Percentiles rank a stretch among this genome's conserved stretches.
These are phyloP conservation scores for Itoplectis maculator DNA, from an alignment of 2,888 invertebrate species.

Conservation along the genomic window DNA sequence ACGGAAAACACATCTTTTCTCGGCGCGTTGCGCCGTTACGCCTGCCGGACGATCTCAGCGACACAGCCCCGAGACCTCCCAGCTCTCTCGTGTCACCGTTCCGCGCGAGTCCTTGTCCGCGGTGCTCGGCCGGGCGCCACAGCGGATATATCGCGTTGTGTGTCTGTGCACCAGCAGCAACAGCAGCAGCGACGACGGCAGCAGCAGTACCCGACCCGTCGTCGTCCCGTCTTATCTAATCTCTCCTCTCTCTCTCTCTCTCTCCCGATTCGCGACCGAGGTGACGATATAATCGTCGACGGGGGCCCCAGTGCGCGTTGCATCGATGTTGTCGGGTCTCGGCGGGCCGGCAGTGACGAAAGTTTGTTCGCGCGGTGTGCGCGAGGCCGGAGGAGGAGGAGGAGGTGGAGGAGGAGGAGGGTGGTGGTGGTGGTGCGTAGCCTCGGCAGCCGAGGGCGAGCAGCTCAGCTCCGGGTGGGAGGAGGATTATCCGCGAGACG, in stretches of 20 bases:
- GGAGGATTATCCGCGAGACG: slow-evolving; percentile 46
- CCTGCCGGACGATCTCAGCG: slow-evolving; percentile 4
- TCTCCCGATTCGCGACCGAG: slow-evolving; percentile 27
- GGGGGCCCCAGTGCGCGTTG: not conserved
- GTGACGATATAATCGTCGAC: slow-evolving; percentile 27
- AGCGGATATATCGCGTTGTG: slow-evolving; percentile 39
- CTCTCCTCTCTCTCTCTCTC: no score
- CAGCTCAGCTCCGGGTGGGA: slow-evolving; percentile 1
- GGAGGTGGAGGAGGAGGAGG: no score
- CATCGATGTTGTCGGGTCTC: slow-evolving; percentile 4
- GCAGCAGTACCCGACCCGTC: no score
- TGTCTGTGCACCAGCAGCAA: no score
- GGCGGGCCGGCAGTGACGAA: slow-evolving; percentile 37
- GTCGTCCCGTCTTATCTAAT: slow-evolving; percentile 65
- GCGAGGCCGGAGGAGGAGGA: slow-evolving; percentile 13
- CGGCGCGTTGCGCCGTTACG: no score
- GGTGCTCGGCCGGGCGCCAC: slow-evolving; percentile 53
- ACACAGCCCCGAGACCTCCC: slow-evolving; percentile 17
- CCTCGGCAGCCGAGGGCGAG: slow-evolving; percentile 38
- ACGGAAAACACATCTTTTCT: slow-evolving; percentile 15
- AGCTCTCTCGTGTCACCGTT: slow-evolving; percentile 59
- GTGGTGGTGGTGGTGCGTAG: no score
- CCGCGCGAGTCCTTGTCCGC: slow-evolving; percentile 64
- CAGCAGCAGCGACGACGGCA: no score
- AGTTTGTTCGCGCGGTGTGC: slow-evolving; percentile 30